Evolutionary conservation across 2,113 vertebrate genomes (phyloP).

Genomic region (Coregonus clupeaformis): DNA sequence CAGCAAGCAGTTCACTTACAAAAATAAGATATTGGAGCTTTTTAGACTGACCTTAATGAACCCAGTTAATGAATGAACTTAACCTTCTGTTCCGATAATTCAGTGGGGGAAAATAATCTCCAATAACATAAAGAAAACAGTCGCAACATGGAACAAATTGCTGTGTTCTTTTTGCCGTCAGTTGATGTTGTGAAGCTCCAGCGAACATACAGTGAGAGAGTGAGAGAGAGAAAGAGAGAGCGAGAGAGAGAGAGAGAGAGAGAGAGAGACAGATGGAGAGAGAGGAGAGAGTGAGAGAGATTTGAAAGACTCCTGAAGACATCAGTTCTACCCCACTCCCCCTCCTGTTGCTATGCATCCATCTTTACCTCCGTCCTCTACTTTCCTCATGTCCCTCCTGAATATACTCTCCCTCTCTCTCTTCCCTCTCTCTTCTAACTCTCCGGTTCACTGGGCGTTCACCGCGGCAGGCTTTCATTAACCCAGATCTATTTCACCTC

Average conservation of each 20-base stretch:
- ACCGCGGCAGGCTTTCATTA: constrained; percentile 13
- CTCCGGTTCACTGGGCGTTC: constrained; percentile 7
- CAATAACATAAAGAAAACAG: background rate
- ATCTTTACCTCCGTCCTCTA: background rate
- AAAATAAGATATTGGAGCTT: background rate
- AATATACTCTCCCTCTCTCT: background rate
- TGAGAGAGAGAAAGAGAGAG: background rate
- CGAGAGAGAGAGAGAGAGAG: background rate
- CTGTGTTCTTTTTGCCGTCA: constrained; percentile 26
- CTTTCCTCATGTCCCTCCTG: background rate
- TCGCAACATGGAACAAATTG: background rate
- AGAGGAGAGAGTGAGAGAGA: background rate
- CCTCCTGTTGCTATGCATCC: background rate
- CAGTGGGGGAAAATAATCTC: background rate
- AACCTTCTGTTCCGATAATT: background rate
- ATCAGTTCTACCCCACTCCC: constrained; percentile 18
- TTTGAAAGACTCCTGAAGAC: constrained; percentile 26
- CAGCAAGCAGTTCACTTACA: background rate
- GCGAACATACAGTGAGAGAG: background rate
- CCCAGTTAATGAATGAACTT: too few species aligned
- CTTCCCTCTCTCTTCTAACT: background rate
- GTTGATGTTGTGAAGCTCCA: constrained; percentile 23
- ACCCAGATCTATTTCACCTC: constrained; percentile 9
- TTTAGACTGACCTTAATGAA: background rate
- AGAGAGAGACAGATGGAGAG: background rate